Evolutionary conservation across 2,797 vertebrate species (phyloP).

Genomic region (Lophius americanus): DNA sequence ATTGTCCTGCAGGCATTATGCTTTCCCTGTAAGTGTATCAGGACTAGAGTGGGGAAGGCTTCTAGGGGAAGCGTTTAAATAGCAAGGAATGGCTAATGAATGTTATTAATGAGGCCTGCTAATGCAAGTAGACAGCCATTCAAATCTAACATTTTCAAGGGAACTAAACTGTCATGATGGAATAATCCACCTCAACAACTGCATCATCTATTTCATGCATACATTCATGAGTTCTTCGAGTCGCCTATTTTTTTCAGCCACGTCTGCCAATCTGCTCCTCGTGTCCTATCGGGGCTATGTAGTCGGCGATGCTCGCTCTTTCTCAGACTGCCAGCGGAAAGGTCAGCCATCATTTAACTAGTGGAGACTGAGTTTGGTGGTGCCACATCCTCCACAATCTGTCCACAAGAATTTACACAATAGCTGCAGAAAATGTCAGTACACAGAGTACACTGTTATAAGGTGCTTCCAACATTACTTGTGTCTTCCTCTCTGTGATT

Average conservation of each 20-base stretch:
- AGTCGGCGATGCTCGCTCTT: constrained; percentile 30
- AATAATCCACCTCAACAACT: constrained; percentile 39
- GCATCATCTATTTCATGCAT: constrained; percentile 57
- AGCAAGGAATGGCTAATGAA: constrained; percentile 70
- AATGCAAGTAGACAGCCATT: constrained; percentile 67
- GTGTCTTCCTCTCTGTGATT: constrained; percentile 24
- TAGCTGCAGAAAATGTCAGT: constrained; percentile 73
- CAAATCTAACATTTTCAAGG: constrained; percentile 49
- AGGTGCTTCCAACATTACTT: constrained; percentile 35
- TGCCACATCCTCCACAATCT: constrained; percentile 62
- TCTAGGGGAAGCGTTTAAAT: constrained; percentile 48
- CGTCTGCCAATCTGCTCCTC: constrained; percentile 48
- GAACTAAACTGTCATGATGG: constrained; percentile 41
- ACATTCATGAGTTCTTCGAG: constrained; percentile 58
- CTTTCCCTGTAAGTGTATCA: constrained; percentile 64
- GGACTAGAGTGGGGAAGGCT: constrained; percentile 47
- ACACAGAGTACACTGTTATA: constrained; percentile 66
- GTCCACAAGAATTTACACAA: constrained; percentile 75
- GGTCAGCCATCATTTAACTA: constrained; percentile 76
- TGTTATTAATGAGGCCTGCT: constrained; percentile 71
- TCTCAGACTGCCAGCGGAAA: constrained; percentile 62
- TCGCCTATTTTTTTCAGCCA: constrained; percentile 55
- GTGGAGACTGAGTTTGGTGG: constrained; percentile 60
- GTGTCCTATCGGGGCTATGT: constrained; percentile 45
- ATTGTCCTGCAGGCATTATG: constrained; percentile 72